Base-by-base conservation (phyloP, 1,140 invertebrate genomes). In the Drosophila saltans region DNA sequence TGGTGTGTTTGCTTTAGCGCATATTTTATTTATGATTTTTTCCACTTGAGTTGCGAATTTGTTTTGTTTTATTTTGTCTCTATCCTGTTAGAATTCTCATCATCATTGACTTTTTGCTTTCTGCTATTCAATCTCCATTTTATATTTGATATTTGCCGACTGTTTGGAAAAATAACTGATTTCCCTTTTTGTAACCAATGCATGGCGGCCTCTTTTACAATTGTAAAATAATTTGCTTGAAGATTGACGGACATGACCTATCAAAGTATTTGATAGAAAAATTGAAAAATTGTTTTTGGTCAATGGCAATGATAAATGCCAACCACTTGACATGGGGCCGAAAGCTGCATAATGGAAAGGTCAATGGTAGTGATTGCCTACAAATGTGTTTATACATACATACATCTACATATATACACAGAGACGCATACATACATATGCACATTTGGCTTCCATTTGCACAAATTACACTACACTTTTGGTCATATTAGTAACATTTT, bases 1-100 rank as follows among this genome's bases (percentile, higher is more conserved):
- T 55, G 55, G 41, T 39, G n/a, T 28, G 39, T 11, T 45, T 57
- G 36, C 10, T 39, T 45, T 21, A 11, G 39, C 67, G 73, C 63
- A 70, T 78, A 73, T 81, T 81, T 88, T 86, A 88, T 88, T 86
- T 86, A 83, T 88, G 83, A 88, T 80, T 88, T 63, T 69, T 88
- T 88, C 84, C 83, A 83, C 76, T 89, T 88, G 80, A 83, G 76
- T 86, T 72, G 73, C 56, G 80, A 69, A 80, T 78, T 86, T 79
- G 72, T 74, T 79, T 72, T 70, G 71, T 66, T 59, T 85, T 78
- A 68, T 72, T 80, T 71, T 71, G 72, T 67, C 64, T 80, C 72
- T 79, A 83, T 78, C 63, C 21, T 67, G 75, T 59, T 74, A 61
- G 74, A 16, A 21, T 57, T 77, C 78, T 63, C 75, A 60, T 41